Evolutionary conservation across 2,113 vertebrate genomes (phyloP), one percentile per base, ranked within the genome.

Genomic region (Fregata magnificens): DNA sequence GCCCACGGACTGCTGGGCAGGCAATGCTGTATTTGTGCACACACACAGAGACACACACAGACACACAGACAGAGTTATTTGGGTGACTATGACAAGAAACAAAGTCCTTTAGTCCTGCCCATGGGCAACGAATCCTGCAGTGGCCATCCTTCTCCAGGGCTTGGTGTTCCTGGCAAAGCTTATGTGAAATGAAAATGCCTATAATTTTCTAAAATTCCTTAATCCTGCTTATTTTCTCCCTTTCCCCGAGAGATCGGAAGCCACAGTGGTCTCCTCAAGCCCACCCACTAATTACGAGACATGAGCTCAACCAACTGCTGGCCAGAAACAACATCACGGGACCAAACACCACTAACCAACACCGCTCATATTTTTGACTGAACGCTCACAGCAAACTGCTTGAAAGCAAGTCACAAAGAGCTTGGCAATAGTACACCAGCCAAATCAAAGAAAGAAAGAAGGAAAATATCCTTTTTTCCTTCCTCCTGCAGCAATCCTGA

Each of bases 161-260:
- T 90, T 86, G 74, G 82, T 67, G 62, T 36, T 96, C 92, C 91
- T 95, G 95, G 89, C 96, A 93, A 52, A 90, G 82, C 50, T 88
- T 12, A 77, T 31, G 42, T 79, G 89, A 77, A 88, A 91, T 5
- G 45, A 93, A 80, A 95, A 53, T 5, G 91, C 79, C 95, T 97
- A 3, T 95, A 97, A 96, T 96, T 96, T 96, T 96, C 91, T 83
- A 45, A 83, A 97, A 96, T 96, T 96, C 96, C 91, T 95, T 96
- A 96, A 97, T 97, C 95, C 96, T 95, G 94, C 84, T 97, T 80
- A 93, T 97, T 97, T 97, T 96, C 91, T 97, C 93, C 84, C 87
- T 97, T 97, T 97, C 66, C 95, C 95, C 8, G 86, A 76, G 91
- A 97, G 94, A 85, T 88, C 28, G 24, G 96, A 97, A 96, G 89